Percentiles rank a stretch among this genome's conserved stretches.
These are phyloP conservation scores for Calcarius lapponicus DNA, from an alignment of 2,797 vertebrate species.

Conservation along the genomic window DNA sequence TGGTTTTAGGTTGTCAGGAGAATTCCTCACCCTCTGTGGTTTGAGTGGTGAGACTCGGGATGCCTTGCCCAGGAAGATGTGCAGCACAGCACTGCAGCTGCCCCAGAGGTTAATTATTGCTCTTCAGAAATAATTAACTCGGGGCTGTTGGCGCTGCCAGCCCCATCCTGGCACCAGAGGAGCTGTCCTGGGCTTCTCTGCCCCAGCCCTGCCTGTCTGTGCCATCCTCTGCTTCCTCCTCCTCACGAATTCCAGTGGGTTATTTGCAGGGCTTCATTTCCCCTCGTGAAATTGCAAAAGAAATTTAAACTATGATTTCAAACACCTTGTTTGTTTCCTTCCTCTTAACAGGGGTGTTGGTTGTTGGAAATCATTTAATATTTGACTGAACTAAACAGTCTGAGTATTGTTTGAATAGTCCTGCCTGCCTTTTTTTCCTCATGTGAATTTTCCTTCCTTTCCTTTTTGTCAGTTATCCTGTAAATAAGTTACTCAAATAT, in stretches of 20 bases:
- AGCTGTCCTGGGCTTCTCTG: neutral
- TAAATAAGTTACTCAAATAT: neutral
- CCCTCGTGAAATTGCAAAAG: neutral
- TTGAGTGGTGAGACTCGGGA: neutral
- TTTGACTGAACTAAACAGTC: neutral
- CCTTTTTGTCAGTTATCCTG: neutral
- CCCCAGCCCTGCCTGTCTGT: neutral
- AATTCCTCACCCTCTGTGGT: neutral
- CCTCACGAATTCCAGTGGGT: rapidly evolving
- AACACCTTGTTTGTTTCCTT: neutral
- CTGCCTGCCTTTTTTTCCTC: neutral
- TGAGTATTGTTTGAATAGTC: neutral
- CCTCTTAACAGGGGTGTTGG: neutral
- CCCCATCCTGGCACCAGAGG: neutral
- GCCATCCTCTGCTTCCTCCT: neutral
- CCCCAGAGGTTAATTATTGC: neutral
- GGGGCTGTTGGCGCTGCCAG: neutral
- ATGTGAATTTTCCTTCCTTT: neutral
- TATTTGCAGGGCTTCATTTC: neutral
- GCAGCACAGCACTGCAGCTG: neutral
- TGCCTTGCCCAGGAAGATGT: neutral
- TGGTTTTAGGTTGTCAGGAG: neutral
- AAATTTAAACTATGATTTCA: neutral
- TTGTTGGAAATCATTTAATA: neutral
- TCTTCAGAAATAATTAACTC: conserved; percentile 63